Base-by-base conservation (phyloP, 2,797 vertebrate species). In the Acrossocheilus wenchowensis region DNA sequence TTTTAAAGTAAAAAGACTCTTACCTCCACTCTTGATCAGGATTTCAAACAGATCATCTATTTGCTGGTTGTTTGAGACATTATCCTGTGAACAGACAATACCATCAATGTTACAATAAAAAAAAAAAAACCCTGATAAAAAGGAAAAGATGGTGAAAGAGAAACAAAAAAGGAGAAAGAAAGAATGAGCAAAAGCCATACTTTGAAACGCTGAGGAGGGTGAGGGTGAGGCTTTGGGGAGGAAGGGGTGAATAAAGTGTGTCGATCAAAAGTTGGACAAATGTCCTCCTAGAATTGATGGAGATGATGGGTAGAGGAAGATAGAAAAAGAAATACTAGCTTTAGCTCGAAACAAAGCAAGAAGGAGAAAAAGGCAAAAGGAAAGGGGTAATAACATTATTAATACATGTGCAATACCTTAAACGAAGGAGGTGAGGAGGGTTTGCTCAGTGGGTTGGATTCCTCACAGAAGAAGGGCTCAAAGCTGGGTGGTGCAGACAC, bases 11-110 rank as follows among this genome's bases (percentile, higher is more conserved):
- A 30, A 15, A 66, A 48, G 10, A 9, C 3, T 36, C 23, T 74
- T 95, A 98, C 98, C 97, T 97, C 98, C 97, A 34, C 97, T 98
- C 93, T 97, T 95, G 0, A 99, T 97, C 82, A 99, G 96, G 88
- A 98, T 98, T 92, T 98, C 97, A 77, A 99, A 99, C 91, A 98
- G 93, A 91, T 99, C 98, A 0, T 99, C 97, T 96, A 98, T 97
- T 91, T 99, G 97, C 92, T 98, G 97, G 90, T 96, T 97, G 64
- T 95, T 96, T 82, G 93, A 85, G 36, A 96, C 94, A 0, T 95
- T 97, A 90, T 97, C 97, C 96, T 98, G 92, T 75, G 87, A 75
- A 90, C 64, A 90, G 48, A 90, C 2, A 54, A 36, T 21, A 81
- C 19, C n/a, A 78, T 30, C 54, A 86, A 85, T 4, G 69, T 78